A percentile compares a stretch with the other conserved stretches of the same genome.
Evolutionary conservation across 2,113 vertebrate genomes (phyloP).

Genomic region (Lepidothrix coronata): DNA sequence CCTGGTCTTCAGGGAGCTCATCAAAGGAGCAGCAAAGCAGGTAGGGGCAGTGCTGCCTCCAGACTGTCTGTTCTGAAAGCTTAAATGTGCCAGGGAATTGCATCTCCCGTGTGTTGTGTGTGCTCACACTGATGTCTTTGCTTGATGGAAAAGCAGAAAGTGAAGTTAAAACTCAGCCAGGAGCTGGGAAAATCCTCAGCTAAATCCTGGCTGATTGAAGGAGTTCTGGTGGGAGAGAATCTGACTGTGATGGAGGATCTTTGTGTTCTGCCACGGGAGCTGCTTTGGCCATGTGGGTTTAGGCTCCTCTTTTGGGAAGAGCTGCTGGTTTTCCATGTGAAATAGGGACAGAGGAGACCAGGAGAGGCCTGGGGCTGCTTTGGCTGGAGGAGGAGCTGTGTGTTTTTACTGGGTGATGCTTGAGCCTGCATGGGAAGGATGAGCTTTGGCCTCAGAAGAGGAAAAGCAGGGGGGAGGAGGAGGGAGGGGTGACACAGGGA

Average conservation of each 20-base stretch:
- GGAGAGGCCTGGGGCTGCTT: not conserved
- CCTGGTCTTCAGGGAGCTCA: not conserved
- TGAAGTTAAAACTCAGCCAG: not conserved
- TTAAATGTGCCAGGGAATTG: not conserved
- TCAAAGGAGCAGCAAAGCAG: not conserved
- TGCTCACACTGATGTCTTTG: not conserved
- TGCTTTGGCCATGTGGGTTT: fast-evolving
- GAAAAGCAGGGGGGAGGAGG: not conserved
- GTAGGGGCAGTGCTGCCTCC: not conserved
- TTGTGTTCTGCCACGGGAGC: not conserved
- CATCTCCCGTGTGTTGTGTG: not conserved
- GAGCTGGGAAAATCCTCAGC: not conserved
- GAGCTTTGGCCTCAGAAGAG: not conserved
- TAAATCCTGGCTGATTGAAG: fast-evolving
- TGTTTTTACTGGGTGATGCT: not conserved
- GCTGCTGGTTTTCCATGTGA: fast-evolving
- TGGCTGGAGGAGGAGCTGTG: not conserved
- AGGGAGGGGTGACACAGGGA: fast-evolving
- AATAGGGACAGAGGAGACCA: not conserved
- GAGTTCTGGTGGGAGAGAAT: not conserved
- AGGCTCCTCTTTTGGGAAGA: not conserved
- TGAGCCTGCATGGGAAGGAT: too few species aligned
- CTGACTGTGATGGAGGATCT: not conserved
- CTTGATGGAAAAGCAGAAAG: not conserved
- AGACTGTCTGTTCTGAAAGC: not conserved